phyloP scores from a whole-genome alignment of 1,140 invertebrate species.

The Drosophila orena region DNA sequence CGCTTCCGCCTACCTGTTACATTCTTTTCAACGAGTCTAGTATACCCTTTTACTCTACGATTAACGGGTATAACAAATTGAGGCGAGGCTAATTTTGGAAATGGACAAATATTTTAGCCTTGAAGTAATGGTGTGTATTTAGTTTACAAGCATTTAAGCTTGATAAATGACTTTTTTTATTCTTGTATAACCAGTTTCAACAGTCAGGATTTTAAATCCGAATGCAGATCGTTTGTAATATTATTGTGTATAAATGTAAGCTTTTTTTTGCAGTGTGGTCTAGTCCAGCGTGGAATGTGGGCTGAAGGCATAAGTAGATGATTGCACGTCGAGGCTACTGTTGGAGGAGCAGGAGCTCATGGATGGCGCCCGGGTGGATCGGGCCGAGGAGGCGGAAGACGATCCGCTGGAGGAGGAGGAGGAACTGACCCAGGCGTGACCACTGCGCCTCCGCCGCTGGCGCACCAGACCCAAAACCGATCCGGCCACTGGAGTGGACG shows the following conservation, averaged over 20 bases:
- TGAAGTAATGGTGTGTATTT: no score
- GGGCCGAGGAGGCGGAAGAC: slow-evolving; percentile 55
- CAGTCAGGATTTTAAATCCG: neutral
- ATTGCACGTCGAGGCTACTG: slow-evolving; percentile 65
- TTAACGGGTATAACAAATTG: no score
- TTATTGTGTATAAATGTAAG: neutral
- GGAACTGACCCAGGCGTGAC: slow-evolving; percentile 74
- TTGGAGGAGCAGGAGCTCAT: slow-evolving; percentile 62
- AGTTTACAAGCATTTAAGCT: no score
- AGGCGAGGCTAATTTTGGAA: no score
- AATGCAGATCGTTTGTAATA: no score
- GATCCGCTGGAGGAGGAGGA: slow-evolving; percentile 59
- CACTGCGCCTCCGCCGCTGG: slow-evolving; percentile 61
- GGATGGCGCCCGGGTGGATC: slow-evolving; percentile 59
- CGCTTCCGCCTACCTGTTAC: no score
- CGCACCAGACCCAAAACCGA: slow-evolving; percentile 72
- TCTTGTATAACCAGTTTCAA: neutral
- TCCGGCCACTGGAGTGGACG: slow-evolving; percentile 68
- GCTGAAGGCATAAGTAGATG: slow-evolving; percentile 50
- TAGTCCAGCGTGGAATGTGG: slow-evolving; percentile 55
- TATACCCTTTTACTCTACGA: no score
- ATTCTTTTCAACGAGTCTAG: no score
- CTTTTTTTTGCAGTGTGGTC: neutral
- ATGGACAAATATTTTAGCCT: no score
- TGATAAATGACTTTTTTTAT: neutral